phyloP scores from a whole-genome alignment of 2,797 vertebrate genomes.

The Helarctos malayanus region DNA sequence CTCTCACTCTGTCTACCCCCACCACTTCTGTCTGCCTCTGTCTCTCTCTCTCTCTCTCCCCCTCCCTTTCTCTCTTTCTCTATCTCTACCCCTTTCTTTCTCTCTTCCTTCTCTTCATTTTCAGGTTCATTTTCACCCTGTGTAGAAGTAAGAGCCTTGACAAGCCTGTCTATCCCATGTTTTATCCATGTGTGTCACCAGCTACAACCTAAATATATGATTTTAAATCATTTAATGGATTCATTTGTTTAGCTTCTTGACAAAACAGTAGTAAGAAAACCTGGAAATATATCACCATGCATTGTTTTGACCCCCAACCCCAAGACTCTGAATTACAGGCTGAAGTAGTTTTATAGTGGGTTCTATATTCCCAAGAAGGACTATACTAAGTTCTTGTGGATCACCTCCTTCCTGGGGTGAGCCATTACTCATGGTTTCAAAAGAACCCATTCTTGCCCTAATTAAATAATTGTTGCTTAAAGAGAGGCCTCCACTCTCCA shows the following conservation, averaged over 20 bases:
- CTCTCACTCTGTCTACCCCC: background rate
- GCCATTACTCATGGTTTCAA: background rate
- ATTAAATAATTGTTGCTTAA: slow-evolving; percentile 22
- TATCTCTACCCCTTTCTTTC: background rate
- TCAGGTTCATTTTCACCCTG: background rate
- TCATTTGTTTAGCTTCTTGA: background rate
- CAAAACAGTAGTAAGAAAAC: background rate
- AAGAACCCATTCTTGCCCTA: background rate
- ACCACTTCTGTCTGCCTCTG: background rate
- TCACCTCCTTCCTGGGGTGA: background rate
- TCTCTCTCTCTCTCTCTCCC: too few relatives aligned
- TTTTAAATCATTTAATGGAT: background rate
- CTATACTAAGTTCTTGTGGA: background rate
- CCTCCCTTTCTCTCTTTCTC: accelerated
- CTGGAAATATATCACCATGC: background rate
- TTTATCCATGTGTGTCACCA: background rate
- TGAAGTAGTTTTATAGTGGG: background rate
- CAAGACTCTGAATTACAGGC: background rate
- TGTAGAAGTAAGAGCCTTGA: background rate
- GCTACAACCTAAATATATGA: background rate
- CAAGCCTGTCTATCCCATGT: background rate
- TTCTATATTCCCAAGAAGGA: background rate
- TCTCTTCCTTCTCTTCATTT: background rate
- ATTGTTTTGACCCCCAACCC: background rate
- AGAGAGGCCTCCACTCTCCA: background rate